Conservation (phyloP, 2,888 invertebrate species). For the Aradus depressus region DNA sequence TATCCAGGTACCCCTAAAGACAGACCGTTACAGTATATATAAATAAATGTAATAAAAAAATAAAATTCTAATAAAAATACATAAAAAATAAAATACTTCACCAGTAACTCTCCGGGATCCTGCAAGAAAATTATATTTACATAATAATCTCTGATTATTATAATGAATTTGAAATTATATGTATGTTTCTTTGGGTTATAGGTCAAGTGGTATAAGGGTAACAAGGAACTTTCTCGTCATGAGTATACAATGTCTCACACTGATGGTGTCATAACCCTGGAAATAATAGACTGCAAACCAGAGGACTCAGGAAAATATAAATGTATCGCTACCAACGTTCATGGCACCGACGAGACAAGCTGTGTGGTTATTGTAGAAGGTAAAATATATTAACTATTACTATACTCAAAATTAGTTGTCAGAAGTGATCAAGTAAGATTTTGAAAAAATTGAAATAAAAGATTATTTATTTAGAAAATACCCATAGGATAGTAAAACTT, state of each 20-base stretch:
- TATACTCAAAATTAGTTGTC: background rate
- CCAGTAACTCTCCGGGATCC: too few relatives aligned
- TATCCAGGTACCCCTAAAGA: too few relatives aligned
- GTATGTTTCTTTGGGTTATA: constrained; percentile 30
- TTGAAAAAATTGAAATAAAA: too few relatives aligned
- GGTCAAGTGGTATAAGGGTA: constrained; percentile 68
- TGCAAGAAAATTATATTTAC: too few relatives aligned
- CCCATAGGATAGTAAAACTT: too few relatives aligned
- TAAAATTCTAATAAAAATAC: too few relatives aligned
- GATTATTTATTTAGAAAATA: too few relatives aligned
- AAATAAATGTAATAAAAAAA: too few relatives aligned
- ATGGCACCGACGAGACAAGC: constrained; percentile 89
- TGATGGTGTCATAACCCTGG: constrained; percentile 93
- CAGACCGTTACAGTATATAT: too few relatives aligned
- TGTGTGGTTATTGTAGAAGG: constrained; percentile 95
- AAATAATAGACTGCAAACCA: constrained; percentile 87
- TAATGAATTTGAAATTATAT: background rate
- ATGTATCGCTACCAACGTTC: constrained; percentile 84
- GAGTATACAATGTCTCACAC: constrained; percentile 84
- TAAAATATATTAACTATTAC: constrained; percentile 35
- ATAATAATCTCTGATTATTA: background rate
- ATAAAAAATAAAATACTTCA: too few relatives aligned
- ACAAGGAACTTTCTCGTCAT: constrained; percentile 76
- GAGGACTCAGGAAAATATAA: constrained; percentile 94
- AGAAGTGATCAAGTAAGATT: too few relatives aligned